These are phyloP conservation scores for Lagodon rhomboides DNA, from an alignment of 2,797 vertebrate species.

Conservation along the genomic window DNA sequence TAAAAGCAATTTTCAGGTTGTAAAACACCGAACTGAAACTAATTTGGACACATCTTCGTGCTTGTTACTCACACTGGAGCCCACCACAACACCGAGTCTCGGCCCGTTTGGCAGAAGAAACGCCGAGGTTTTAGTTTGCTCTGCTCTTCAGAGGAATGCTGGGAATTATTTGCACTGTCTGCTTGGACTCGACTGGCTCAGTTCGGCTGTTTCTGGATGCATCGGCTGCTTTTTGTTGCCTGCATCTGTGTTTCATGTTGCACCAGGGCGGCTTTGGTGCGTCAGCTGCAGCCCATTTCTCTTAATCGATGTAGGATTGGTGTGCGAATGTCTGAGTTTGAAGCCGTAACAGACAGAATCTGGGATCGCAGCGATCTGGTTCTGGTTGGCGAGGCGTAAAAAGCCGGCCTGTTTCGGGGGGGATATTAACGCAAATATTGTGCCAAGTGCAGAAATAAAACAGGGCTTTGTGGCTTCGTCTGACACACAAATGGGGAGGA, in stretches of 20 bases:
- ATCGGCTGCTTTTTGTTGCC: background rate
- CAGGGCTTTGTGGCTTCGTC: constrained; percentile 57
- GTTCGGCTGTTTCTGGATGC: constrained; percentile 51
- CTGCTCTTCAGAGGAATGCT: constrained; percentile 72
- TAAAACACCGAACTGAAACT: background rate
- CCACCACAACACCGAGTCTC: constrained; percentile 27
- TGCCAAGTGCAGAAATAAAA: constrained; percentile 68
- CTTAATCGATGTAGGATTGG: constrained; percentile 16
- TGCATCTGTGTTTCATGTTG: constrained; percentile 43
- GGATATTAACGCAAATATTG: constrained; percentile 61
- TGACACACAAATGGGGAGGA: constrained; percentile 52
- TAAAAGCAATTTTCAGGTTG: no score
- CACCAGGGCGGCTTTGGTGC: constrained; percentile 26
- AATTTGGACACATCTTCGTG: background rate
- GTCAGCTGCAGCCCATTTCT: constrained; percentile 40
- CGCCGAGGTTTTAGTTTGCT: constrained; percentile 63
- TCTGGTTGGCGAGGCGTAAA: constrained; percentile 28
- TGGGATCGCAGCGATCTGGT: constrained; percentile 49
- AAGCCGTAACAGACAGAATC: constrained; percentile 55
- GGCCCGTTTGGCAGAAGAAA: constrained; percentile 49
- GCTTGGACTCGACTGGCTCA: constrained; percentile 40
- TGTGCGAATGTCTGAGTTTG: constrained; percentile 5
- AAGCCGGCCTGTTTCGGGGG: constrained; percentile 49
- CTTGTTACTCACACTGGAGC: background rate
- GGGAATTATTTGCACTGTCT: constrained; percentile 80